Evolutionary conservation across 2,797 vertebrate species (phyloP), one percentile per base, ranked within the genome.

Genomic region (Tachyglossus aculeatus): DNA sequence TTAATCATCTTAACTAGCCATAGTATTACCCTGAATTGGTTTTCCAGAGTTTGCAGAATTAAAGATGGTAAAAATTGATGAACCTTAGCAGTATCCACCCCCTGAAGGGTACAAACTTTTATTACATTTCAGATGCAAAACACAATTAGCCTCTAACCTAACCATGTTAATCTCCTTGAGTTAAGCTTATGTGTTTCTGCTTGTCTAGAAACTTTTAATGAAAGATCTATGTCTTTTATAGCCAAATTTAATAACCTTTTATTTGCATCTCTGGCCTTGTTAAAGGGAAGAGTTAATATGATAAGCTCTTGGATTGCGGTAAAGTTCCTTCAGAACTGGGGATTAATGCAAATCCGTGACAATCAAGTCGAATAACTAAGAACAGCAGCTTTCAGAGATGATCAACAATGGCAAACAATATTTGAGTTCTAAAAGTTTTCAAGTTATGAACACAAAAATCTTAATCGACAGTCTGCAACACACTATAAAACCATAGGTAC

Each of bases 21-120:
- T 85, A 76, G 77, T 71, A 78, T 72, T 77, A 59, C 71, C 82
- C 77, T 77, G 74, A 88, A 87, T 86, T 84, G 72, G 74, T 84
- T 88, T 88, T 86, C 56, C 29, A 65, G 61, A 47, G 69, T 83
- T 80, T 83, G 54, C 55, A 79, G 80, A 87, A 88, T 86, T 80
- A 80, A 88, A 88, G 86, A 89, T 86, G 71, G 84, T 74, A 82
- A 85, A 79, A 87, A 88, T 67, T 75, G 86, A 78, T 81, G 74
- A 78, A 72, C 67, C 72, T 71, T 72, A 41, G 53, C 60, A 41
- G 43, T 22, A 79, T 54, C 69, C 40, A 39, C 43, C 70, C 69
- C 80, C 77, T 13, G 25, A 69, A 24, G 27, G 15, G 59, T 25
- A 80, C 73, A 77, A 50, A 77, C 55, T 78, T 85, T 85, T 77